Evolutionary conservation across 2,797 vertebrate species (phyloP).

Genomic region (Eremophila alpestris): DNA sequence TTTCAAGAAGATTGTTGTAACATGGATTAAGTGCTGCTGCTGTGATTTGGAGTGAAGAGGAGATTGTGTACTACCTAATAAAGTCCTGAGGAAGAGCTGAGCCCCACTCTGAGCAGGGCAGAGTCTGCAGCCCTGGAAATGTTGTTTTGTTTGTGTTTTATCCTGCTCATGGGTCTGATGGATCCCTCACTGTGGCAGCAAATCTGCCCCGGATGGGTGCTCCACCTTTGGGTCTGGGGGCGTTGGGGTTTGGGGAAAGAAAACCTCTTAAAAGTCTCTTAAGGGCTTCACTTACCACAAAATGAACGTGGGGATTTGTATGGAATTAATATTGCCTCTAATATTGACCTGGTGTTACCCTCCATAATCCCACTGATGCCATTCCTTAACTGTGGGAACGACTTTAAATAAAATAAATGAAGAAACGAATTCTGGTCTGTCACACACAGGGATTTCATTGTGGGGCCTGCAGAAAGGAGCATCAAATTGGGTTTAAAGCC

Average conservation of each 20-base stretch:
- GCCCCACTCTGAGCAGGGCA: background rate
- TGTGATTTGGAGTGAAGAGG: conserved; percentile 61
- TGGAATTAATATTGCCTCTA: background rate
- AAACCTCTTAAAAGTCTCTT: background rate
- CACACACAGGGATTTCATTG: accelerated
- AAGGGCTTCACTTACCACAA: background rate
- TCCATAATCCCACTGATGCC: accelerated
- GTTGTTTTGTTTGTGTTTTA: background rate
- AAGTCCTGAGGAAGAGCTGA: background rate
- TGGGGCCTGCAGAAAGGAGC: background rate
- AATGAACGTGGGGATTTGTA: background rate
- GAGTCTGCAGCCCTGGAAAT: background rate
- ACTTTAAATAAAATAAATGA: background rate
- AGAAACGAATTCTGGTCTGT: background rate
- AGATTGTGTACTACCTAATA: conserved; percentile 42
- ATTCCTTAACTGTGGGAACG: too few relatives aligned
- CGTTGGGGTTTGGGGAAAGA: background rate
- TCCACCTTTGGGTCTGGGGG: accelerated
- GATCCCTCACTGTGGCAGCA: background rate
- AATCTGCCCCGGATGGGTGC: background rate
- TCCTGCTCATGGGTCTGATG: background rate
- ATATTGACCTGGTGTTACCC: background rate
- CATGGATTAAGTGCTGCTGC: conserved; percentile 64
- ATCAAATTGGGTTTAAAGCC: background rate
- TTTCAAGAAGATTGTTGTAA: conserved; percentile 70